Conservation (phyloP, 1,140 invertebrate genomes). For the Ceratoteleas bidentatus region DNA sequence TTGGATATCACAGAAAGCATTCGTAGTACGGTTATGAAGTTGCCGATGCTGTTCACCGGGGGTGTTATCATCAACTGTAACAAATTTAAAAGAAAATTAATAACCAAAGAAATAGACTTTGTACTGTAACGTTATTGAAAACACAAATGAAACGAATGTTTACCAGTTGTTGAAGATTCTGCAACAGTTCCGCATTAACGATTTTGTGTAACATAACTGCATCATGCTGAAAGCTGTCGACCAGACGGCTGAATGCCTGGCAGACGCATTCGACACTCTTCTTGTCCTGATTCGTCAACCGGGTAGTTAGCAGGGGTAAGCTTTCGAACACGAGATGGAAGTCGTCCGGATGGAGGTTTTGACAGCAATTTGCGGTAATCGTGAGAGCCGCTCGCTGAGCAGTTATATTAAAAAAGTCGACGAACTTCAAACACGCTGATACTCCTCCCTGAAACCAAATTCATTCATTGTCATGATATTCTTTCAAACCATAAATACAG, state of each 20-base stretch:
- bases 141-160: slow-evolving; percentile 12
- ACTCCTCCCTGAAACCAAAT: slow-evolving; percentile 90
- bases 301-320: slow-evolving; percentile 90
- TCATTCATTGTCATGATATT: not conserved
- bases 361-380: slow-evolving; percentile 98
- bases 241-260: slow-evolving; percentile 95
- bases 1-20: slow-evolving; percentile 98
- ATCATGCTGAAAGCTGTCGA: slow-evolving; percentile 98
- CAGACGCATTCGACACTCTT: slow-evolving; percentile 99
- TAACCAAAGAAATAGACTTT: too few relatives aligned
- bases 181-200: slow-evolving; percentile 94
- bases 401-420: slow-evolving; percentile 98
- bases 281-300: slow-evolving; percentile 97
- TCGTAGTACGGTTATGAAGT: slow-evolving; percentile 97
- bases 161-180: slow-evolving; percentile 95
- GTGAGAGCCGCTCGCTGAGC: slow-evolving; percentile 96
- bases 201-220: slow-evolving; percentile 95
- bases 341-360: slow-evolving; percentile 95
- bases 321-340: slow-evolving; percentile 96
- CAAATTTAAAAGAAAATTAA: slow-evolving; percentile 21
- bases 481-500: not conserved
- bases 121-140: too few relatives aligned
- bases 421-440: slow-evolving; percentile 95
- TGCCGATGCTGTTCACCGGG: slow-evolving; percentile 94
- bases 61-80: slow-evolving; percentile 94